Base-by-base conservation (phyloP, 2,888 invertebrate species). In the Hofmannophila pseudospretella region DNA sequence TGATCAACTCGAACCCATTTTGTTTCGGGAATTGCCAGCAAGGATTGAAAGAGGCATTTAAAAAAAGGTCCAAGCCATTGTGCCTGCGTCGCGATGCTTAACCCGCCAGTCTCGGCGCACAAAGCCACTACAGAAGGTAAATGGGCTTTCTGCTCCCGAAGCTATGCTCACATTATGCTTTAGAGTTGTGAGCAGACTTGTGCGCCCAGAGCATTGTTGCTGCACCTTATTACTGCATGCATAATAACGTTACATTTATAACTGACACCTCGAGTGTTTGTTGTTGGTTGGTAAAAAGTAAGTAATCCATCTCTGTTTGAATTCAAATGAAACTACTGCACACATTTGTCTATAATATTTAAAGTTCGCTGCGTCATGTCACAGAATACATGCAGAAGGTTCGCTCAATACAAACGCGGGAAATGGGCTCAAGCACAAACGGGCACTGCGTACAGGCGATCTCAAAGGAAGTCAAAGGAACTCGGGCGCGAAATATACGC, bases 101-200 rank as follows among this genome's bases (percentile, higher is more conserved):
- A 79, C 79, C 78, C 70, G 64, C 51, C 68, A 70, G 71, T 53
- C 67, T 69, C 53, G 53, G 56, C 58, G 51, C 64, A 75, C 74
- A 79, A 80, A 78, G 79, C 73, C 77, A 76, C 76, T 78, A 72
- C 68, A 71, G 62, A 67, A 77, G 74, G 74, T 71, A 75, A 81
- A 77, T 75, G 75, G 76, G 73, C 67, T 77, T 74, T 71, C 70
- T 70, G 58, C 65, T 67, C 45, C 49, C 54, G 50, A 53, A 57
- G 54, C 51, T 38, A 41, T 58, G 57, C 51, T 66, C 61, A 59
- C 63, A 72, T 75, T 70, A 72, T 70, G 65, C 66, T 72, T 67
- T 66, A 71, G 56, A 51, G 49, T 47, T 54, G 16, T 16, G 16
- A 16, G n/a, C n/a, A n/a, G 52, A 55, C 57, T 16, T 36, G 16